Base-by-base conservation (phyloP, 2,113 vertebrate genomes). In the Brachirus orientalis region DNA sequence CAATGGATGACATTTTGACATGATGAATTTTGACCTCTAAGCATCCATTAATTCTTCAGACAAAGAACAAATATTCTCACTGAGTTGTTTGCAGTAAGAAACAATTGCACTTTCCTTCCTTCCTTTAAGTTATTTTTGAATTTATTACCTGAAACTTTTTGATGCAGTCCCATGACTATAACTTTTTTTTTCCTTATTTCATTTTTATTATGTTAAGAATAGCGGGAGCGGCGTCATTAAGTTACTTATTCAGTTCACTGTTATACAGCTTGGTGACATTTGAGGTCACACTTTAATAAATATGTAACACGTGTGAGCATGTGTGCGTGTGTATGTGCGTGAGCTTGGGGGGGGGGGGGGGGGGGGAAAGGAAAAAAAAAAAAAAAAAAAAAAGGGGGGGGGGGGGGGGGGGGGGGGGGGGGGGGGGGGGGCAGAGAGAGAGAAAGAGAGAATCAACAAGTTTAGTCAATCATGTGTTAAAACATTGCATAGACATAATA, bases 271-370 rank as follows among this genome's bases (percentile, higher is more conserved):
- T 41, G 22, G 56, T 53, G 52, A 69, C 66, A 68, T 75, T 63
- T 66, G 45, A 71, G 83, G 71, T 88, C 73, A 83, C 69, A 66
- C 70, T 45, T 53, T 72, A 59, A 85, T 62, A 79, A 88, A 87
- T 86, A 55, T 82, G 61, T 72, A 79, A 86, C 74, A 68, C 8
- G 77, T 37, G 47, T 28, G 33, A n/a, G 43, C 35, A 55, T 36
- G 55, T 44, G 10, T 44, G 52, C 10, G 37, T 9, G 41, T 10
- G 69, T 61, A 67, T 17, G 68, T 43, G 44, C 51, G 61, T 43
- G 41, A 55, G 17, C 53, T 35, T 65, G 47, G 22, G 18, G 38
- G 20, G 18, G 20, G 19, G 16, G 43, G 20, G 45, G 38, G 59
- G 16, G 60, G 22, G 46, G 22, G 14, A n/a, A n/a, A n/a, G n/a